These are phyloP conservation scores for Drosophila fungiperda DNA, from an alignment of 2,888 invertebrate genomes.

Conservation along the genomic window DNA sequence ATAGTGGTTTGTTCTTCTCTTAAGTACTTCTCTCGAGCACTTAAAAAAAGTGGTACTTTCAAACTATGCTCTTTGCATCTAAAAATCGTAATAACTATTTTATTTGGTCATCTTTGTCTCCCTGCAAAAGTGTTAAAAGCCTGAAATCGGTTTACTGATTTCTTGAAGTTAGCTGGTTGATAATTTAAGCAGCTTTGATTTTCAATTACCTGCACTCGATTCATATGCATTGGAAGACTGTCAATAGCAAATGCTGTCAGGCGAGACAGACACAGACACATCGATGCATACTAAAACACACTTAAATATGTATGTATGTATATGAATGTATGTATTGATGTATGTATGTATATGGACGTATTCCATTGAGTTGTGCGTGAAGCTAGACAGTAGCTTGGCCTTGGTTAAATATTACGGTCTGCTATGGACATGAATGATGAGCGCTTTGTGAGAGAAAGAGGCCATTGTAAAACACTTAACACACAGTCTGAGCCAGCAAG, in stretches of 20 bases:
- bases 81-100: not conserved
- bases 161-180: conserved; percentile 30
- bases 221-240: conserved; percentile 68
- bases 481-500: conserved; percentile 18
- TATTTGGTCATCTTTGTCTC: not conserved
- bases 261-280: conserved; percentile 17
- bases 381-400: conserved; percentile 50
- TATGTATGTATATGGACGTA: conserved; percentile 8
- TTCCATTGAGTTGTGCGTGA: conserved; percentile 46
- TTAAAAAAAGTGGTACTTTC: not conserved
- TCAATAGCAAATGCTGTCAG: conserved; percentile 56
- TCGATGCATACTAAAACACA: conserved; percentile 5
- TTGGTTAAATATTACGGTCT: conserved; percentile 73
- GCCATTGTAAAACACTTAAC: conserved; percentile 77
- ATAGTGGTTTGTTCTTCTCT: not conserved
- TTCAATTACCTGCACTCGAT: conserved; percentile 73
- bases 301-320: not conserved
- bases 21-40: not conserved
- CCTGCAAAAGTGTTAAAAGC: conserved; percentile 17
- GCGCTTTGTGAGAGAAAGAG: conserved; percentile 58
- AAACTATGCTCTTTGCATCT: not conserved
- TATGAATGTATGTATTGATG: conserved; percentile 5
- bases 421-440: conserved; percentile 75
- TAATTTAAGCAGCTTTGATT: conserved; percentile 66
- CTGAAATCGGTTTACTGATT: conserved; percentile 51